Evolutionary conservation across 92 coral and sea anemone species (phyloP).

Genomic region (Plumapathes pennacea): DNA sequence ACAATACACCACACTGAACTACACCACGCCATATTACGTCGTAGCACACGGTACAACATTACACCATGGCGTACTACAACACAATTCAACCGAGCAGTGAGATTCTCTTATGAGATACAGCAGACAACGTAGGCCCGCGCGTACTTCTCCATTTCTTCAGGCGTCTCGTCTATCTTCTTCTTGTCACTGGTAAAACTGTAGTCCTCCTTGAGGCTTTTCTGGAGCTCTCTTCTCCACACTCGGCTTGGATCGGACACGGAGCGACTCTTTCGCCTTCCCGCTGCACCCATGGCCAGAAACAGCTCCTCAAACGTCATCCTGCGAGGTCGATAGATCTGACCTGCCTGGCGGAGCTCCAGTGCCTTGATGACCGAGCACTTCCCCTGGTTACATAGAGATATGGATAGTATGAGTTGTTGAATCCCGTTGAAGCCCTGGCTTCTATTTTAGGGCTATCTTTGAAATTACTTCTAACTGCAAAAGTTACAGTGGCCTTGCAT

Average conservation of each 20-base stretch:
- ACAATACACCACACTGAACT: no score
- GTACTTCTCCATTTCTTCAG: slow-evolving; percentile 9
- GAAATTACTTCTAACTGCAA: no score
- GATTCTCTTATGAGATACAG: no score
- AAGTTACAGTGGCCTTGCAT: no score
- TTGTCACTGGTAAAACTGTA: slow-evolving; percentile 59
- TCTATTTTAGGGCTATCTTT: no score
- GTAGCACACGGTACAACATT: no score
- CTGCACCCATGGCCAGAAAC: slow-evolving; percentile 36
- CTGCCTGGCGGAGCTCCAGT: slow-evolving; percentile 54
- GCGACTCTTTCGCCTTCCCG: slow-evolving; percentile 28
- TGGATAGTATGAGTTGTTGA: no score
- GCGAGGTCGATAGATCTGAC: slow-evolving; percentile 24
- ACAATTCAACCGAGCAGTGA: no score
- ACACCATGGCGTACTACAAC: no score
- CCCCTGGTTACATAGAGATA: slow-evolving; percentile 50
- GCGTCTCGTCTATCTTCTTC: slow-evolving; percentile 58
- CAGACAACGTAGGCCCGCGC: no score
- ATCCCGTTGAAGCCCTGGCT: no score
- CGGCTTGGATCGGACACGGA: slow-evolving; percentile 24
- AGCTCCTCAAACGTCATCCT: slow-evolving; percentile 34
- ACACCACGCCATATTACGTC: no score
- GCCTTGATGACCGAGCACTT: slow-evolving; percentile 85
- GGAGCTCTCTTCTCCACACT: slow-evolving; percentile 69
- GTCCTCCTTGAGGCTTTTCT: slow-evolving; percentile 60